A percentile compares a stretch with the other conserved stretches of the same genome.
These are phyloP conservation scores for Salvelinus sp. DNA, from an alignment of 2,113 vertebrate genomes.

Conservation along the genomic window DNA sequence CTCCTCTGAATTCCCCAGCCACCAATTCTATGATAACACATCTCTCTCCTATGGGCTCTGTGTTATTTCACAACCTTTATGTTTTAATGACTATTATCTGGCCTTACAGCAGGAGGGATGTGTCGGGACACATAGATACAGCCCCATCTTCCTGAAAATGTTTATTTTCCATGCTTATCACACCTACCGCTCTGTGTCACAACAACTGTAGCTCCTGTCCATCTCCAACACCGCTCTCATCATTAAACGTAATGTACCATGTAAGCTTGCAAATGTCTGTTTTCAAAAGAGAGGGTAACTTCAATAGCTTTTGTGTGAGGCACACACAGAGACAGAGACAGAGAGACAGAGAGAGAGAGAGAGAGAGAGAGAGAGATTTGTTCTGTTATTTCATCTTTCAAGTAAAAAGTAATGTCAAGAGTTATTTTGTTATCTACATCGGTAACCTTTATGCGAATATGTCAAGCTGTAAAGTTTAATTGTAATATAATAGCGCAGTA, in stretches of 20 bases:
- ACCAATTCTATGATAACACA: background rate
- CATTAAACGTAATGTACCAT: constrained; percentile 1
- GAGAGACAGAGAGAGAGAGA: too few species aligned
- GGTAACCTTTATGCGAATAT: constrained; percentile 11
- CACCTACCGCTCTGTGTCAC: constrained; percentile 23
- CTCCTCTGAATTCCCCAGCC: too few species aligned
- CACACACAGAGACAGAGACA: too few species aligned
- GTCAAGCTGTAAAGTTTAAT: constrained; percentile 9
- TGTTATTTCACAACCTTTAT: constrained; percentile 47
- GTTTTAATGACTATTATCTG: constrained; percentile 64
- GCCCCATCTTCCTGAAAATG: constrained; percentile 66
- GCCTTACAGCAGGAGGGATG: constrained; percentile 54
- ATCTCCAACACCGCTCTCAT: constrained; percentile 29
- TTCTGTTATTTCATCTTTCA: background rate
- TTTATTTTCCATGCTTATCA: constrained; percentile 60
- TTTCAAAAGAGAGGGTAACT: background rate
- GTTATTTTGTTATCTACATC: constrained; percentile 12
- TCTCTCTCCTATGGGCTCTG: constrained; percentile 30
- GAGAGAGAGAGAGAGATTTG: background rate
- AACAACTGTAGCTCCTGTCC: constrained; percentile 20
- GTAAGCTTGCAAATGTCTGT: constrained; percentile 9
- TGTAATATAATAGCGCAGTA: background rate
- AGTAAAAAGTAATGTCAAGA: background rate
- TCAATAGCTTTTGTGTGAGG: background rate
- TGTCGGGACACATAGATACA: constrained; percentile 33